phyloP scores from a whole-genome alignment of 2,888 invertebrate species.

The Candidula unifasciata region DNA sequence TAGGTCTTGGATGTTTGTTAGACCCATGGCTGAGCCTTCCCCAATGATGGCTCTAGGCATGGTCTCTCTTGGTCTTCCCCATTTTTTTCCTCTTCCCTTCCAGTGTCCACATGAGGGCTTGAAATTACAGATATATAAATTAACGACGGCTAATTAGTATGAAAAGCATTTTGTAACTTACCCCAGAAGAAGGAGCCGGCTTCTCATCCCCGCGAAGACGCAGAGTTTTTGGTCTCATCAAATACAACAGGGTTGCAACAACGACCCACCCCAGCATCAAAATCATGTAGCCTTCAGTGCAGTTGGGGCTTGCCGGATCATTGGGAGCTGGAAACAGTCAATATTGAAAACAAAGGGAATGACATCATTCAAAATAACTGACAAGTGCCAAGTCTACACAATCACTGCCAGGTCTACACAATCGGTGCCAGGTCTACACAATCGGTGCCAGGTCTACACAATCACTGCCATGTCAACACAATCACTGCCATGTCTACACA shows the following conservation, averaged over 20 bases:
- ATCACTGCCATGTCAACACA: not conserved
- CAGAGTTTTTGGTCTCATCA: constrained; percentile 79
- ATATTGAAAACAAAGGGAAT: not conserved
- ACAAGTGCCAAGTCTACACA: not conserved
- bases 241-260: constrained; percentile 80
- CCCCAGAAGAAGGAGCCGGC: constrained; percentile 64
- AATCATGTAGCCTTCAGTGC: constrained; percentile 74
- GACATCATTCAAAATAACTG: not conserved
- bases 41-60: no score
- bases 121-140: not conserved
- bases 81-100: no score
- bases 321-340: constrained; percentile 33
- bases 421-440: not conserved
- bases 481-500: not conserved
- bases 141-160: not conserved
- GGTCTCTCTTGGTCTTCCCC: no score
- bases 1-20: no score
- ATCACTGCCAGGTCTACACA: not conserved
- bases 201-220: constrained; percentile 76
- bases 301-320: constrained; percentile 30
- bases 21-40: no score
- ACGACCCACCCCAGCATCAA: constrained; percentile 80
- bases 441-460: not conserved
- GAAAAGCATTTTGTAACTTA: constrained; percentile 26
- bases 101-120: no score